phyloP scores from a whole-genome alignment of 2,797 vertebrate species.

The Synanceia verrucosa region DNA sequence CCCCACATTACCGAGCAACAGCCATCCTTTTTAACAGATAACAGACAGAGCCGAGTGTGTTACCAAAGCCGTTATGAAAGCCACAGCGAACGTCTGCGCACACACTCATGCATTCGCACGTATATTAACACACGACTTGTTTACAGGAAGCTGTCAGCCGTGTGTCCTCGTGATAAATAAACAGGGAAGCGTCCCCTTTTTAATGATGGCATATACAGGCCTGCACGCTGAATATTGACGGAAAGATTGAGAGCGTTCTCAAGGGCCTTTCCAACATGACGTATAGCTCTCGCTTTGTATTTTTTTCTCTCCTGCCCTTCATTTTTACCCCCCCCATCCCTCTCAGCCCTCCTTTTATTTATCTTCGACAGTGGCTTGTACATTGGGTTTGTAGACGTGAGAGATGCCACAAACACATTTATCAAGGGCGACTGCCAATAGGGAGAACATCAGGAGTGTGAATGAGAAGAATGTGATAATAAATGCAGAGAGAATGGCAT shows the following conservation, averaged over 20 bases:
- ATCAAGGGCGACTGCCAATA: conserved; percentile 56
- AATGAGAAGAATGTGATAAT: conserved; percentile 59
- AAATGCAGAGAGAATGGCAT: conserved; percentile 31
- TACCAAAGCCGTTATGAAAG: neutral
- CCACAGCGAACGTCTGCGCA: neutral
- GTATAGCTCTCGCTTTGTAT: conserved; percentile 55
- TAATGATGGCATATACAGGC: conserved; percentile 69
- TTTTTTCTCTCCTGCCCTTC: conserved; percentile 55
- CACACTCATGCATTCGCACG: conserved; percentile 15
- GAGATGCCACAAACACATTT: conserved; percentile 65
- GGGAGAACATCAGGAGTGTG: conserved; percentile 46
- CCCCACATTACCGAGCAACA: conserved; percentile 26
- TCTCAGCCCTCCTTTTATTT: conserved; percentile 59
- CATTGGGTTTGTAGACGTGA: conserved; percentile 39
- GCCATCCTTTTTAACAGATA: conserved; percentile 54
- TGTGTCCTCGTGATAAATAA: conserved; percentile 74
- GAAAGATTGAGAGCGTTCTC: conserved; percentile 78
- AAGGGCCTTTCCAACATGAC: conserved; percentile 73
- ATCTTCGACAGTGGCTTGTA: conserved; percentile 52
- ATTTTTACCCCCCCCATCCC: conserved; percentile 29
- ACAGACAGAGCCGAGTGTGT: conserved; percentile 20
- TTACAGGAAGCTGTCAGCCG: conserved; percentile 76
- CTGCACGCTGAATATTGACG: conserved; percentile 68
- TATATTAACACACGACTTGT: conserved; percentile 62
- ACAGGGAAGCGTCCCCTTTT: conserved; percentile 66